Evolutionary conservation across 2,888 invertebrate genomes (phyloP), one percentile per base, ranked within the genome.

Genomic region (Neoascia interrupta): DNA sequence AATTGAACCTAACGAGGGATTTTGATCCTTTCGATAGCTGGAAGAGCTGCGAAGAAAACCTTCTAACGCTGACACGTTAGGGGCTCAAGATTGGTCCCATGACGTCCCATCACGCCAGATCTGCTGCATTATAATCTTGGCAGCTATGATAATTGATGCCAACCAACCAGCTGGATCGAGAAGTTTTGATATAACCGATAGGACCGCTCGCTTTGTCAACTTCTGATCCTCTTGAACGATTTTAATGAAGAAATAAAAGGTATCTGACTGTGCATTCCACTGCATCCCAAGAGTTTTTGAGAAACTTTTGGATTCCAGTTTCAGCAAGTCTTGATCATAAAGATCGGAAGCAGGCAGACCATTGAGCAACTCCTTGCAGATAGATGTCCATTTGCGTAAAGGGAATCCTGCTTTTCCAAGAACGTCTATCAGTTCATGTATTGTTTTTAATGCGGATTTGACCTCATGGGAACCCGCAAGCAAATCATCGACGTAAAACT

Each of bases 401-500:
- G n/a, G n/a, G 36, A 81, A 68, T 6, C 68, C 73, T 8, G 61
- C 81, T 3, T 54, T 26, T 8, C 5, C 18, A 4, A 74, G 18
- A 8, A 73, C 45, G 1, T 41, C 5, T 15, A 15, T 70, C 11
- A 83, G 18, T 58, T 82, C 58, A 13, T 47, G 34, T 39, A 64
- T 61, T 11, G 43, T 34, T 18, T 15, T 8, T 2, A 64, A 2
- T 1, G 69, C 63, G 11, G 36, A 11, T 5, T 37, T 13, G 2
- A 63, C 18, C 2, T 45, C 37, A 13, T 81, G 60, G 23, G 37
- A 36, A n/a, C 60, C 68, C 3, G 49, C 37, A 1, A 79, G 53
- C 1, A 41, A 51, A 37, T 76, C 80, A 15, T 81, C 81, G 0
- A 68, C 76, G 28, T 76, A 81, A 21, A 72, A 73, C 6, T 56